phyloP scores from a whole-genome alignment of 2,797 vertebrate species.

The Tokudaia tokunoshimensis region DNA sequence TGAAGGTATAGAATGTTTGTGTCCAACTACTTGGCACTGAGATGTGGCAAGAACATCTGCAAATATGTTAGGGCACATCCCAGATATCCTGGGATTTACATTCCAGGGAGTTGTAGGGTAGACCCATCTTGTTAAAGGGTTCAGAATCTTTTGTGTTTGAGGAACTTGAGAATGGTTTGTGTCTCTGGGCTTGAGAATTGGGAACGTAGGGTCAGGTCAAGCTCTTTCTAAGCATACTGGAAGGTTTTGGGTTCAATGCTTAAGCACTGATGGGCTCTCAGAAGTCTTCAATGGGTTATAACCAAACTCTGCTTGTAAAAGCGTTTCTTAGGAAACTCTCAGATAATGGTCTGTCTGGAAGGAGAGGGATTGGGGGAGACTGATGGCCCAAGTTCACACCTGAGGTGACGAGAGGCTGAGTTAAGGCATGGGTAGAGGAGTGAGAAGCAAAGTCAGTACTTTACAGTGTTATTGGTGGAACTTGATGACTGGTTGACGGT shows the following conservation, averaged over 20 bases:
- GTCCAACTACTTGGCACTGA: background rate
- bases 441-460: background rate
- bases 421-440: background rate
- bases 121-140: background rate
- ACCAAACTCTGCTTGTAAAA: background rate
- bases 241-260: background rate
- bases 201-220: background rate
- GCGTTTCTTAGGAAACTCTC: slow-evolving; percentile 8
- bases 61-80: background rate
- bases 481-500: background rate
- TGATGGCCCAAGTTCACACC: background rate
- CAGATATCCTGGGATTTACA: background rate
- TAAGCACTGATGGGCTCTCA: background rate
- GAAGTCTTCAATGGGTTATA: background rate
- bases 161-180: background rate
- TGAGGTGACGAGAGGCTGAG: background rate
- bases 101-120: background rate
- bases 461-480: rapidly evolving
- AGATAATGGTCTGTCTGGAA: background rate
- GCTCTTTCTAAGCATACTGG: background rate
- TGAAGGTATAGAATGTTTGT: background rate
- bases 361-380: background rate
- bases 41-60: background rate
- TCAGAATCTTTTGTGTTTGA: background rate
- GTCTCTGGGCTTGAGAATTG: background rate